Conservation (phyloP, 2,888 invertebrate genomes). For the Chalcis sispes region DNA sequence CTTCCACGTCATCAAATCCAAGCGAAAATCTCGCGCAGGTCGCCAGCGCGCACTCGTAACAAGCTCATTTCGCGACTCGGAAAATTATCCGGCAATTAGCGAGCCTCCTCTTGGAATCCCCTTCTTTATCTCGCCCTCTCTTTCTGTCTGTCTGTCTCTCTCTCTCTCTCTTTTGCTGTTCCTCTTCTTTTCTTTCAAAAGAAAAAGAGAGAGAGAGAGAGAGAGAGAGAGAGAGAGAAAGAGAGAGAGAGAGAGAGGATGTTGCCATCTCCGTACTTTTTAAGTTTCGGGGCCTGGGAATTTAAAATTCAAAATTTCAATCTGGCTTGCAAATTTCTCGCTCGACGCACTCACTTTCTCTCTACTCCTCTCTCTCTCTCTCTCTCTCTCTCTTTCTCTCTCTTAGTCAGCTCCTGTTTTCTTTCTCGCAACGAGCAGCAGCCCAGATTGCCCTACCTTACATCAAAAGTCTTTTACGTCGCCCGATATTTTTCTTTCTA, state of each 20-base stretch:
- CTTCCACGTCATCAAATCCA: constrained; percentile 28
- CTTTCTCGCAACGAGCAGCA: too few relatives aligned
- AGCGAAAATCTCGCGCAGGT: background rate
- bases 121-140: constrained; percentile 50
- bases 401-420: too few relatives aligned
- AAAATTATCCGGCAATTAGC: constrained; percentile 73
- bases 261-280: constrained; percentile 65
- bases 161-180: background rate
- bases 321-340: constrained; percentile 78
- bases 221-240: too few relatives aligned
- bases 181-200: constrained; percentile 65
- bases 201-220: too few relatives aligned
- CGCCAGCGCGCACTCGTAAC: constrained; percentile 41
- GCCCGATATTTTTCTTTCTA: constrained; percentile 62
- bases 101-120: constrained; percentile 64
- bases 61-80: constrained; percentile 47
- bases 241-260: too few relatives aligned
- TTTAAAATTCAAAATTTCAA: constrained; percentile 79
- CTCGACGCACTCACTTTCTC: constrained; percentile 20
- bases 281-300: constrained; percentile 70
- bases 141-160: constrained; percentile 56
- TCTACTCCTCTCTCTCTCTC: constrained; percentile 57
- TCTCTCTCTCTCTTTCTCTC: constrained; percentile 51
- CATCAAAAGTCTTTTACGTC: constrained; percentile 74
- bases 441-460: constrained; percentile 72